Evolutionary conservation across 2,797 vertebrate genomes (phyloP).

Genomic region (Tokudaia tokunoshimensis): DNA sequence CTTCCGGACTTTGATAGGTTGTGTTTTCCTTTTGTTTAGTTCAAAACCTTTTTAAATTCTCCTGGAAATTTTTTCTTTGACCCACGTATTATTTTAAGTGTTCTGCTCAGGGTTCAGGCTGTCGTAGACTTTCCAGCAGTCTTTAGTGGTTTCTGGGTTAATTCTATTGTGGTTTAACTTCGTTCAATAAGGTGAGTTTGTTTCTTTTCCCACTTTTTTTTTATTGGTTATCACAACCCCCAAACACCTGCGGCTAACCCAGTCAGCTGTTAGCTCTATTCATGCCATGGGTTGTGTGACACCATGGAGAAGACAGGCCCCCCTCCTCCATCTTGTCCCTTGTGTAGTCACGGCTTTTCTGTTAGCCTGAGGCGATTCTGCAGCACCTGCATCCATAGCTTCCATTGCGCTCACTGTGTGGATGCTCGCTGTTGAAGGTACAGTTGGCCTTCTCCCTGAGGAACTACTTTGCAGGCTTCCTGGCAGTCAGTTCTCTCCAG

Average conservation of each 20-base stretch:
- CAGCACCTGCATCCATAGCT: background rate
- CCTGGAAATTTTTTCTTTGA: background rate
- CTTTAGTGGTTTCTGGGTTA: background rate
- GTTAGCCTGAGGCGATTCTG: background rate
- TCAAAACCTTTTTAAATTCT: background rate
- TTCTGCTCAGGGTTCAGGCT: background rate
- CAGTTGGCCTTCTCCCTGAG: background rate
- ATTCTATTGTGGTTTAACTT: background rate
- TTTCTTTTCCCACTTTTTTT: background rate
- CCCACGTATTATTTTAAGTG: background rate
- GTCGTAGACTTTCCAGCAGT: background rate
- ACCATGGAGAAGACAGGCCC: background rate
- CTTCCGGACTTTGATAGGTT: background rate
- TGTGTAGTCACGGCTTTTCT: background rate
- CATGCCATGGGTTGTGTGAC: background rate
- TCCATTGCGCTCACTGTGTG: background rate
- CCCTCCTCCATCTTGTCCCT: background rate
- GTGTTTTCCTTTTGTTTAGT: background rate
- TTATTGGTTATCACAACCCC: background rate
- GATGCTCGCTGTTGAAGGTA: background rate
- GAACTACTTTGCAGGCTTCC: background rate
- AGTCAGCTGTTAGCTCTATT: background rate
- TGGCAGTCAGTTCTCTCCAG: background rate
- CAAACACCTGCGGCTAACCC: background rate
- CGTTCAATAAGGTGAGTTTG: background rate